These are phyloP conservation scores for Clarias laeviceps DNA, from an alignment of 2,797 vertebrate species.

Conservation along the genomic window DNA sequence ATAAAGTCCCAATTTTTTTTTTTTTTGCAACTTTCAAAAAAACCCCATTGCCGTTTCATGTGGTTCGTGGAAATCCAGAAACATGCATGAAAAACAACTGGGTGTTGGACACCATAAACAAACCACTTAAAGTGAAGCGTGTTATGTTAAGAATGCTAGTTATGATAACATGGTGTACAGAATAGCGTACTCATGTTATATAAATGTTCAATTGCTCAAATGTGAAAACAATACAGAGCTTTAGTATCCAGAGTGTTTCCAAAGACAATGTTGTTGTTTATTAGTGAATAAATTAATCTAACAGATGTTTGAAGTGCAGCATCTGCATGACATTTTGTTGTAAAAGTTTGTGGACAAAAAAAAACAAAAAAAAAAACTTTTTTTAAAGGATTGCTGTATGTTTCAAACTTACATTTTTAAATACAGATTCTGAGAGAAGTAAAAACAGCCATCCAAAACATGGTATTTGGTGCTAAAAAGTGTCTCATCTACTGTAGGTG, in stretches of 20 bases:
- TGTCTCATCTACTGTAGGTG: no score
- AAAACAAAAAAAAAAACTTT: not conserved
- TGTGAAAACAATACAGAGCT: slow-evolving; percentile 25
- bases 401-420: not conserved
- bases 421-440: not conserved
- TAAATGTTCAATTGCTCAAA: slow-evolving; percentile 26
- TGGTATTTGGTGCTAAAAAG: no score
- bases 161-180: slow-evolving; percentile 49
- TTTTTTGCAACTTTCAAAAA: slow-evolving; percentile 40
- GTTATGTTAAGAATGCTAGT: slow-evolving; percentile 54
- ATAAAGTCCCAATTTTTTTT: slow-evolving; percentile 50
- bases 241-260: slow-evolving; percentile 31
- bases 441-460: not conserved
- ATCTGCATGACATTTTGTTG: slow-evolving; percentile 15
- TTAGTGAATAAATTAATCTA: slow-evolving; percentile 10
- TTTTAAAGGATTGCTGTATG: not conserved
- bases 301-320: slow-evolving; percentile 15
- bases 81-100: slow-evolving; percentile 52
- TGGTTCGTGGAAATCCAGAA: slow-evolving; percentile 53
- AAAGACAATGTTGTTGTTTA: slow-evolving; percentile 27
- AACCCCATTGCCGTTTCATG: slow-evolving; percentile 48
- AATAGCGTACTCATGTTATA: slow-evolving; percentile 36
- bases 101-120: slow-evolving; percentile 55
- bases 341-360: not conserved
- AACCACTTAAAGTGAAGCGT: slow-evolving; percentile 50